Conservation (phyloP, 2,113 vertebrate species). For the Coptodon rendalli region DNA sequence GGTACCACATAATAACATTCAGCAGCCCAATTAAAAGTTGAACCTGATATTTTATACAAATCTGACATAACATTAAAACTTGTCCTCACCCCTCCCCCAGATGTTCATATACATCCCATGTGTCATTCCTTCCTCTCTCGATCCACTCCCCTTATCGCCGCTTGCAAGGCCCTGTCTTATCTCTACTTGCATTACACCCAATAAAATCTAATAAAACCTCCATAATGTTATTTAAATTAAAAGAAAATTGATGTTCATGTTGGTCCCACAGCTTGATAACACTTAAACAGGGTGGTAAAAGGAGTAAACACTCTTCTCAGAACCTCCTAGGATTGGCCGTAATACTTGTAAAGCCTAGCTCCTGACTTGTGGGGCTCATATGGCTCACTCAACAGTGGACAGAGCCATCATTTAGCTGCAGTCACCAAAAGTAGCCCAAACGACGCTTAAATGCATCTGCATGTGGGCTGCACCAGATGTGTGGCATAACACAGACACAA, state of each 20-base stretch:
- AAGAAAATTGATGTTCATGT: neutral
- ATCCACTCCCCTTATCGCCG: neutral
- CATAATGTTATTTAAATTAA: conserved; percentile 24
- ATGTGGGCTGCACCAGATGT: neutral
- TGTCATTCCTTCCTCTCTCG: neutral
- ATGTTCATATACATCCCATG: neutral
- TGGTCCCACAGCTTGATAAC: neutral
- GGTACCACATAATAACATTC: neutral
- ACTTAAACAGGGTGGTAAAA: conserved; percentile 37
- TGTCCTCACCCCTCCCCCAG: neutral
- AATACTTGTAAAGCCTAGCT: neutral
- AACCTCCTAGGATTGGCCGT: neutral
- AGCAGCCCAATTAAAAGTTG: neutral
- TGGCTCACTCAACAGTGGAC: neutral
- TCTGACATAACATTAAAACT: neutral
- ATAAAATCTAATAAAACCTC: conserved; percentile 3
- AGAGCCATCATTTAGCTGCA: neutral
- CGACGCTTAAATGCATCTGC: neutral
- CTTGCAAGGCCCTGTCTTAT: neutral
- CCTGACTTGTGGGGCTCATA: neutral
- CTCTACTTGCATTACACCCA: conserved; percentile 5
- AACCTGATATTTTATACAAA: neutral
- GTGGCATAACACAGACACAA: neutral
- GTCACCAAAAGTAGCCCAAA: neutral
- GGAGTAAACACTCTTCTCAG: conserved; percentile 31